Evolutionary conservation across 2,888 invertebrate genomes (phyloP).

Genomic region (Caenorhabditis zanzibari): DNA sequence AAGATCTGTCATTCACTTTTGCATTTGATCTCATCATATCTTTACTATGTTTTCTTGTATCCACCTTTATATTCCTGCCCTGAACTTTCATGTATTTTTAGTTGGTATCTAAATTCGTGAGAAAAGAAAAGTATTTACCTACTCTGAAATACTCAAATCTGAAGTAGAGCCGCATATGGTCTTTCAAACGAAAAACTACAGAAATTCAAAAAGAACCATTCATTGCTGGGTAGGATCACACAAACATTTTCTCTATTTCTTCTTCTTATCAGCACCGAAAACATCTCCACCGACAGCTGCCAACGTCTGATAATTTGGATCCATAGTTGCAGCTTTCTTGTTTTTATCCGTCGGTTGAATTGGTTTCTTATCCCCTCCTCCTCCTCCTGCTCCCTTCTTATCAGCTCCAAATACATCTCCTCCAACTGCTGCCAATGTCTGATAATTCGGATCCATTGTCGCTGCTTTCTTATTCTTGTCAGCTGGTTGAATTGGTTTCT

Average conservation of each 20-base stretch:
- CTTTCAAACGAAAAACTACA: too few relatives aligned
- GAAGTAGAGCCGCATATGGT: too few relatives aligned
- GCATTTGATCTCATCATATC: slow-evolving; percentile 12
- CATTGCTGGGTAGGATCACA: too few relatives aligned
- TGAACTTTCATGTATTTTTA: background rate
- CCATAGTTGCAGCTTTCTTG: slow-evolving; percentile 39
- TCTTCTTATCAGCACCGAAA: slow-evolving; percentile 42
- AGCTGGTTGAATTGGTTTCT: slow-evolving; percentile 34
- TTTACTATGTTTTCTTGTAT: background rate
- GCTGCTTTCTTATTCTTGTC: slow-evolving; percentile 23
- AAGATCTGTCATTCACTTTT: slow-evolving; percentile 1
- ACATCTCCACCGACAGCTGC: slow-evolving; percentile 41
- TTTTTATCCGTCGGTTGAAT: slow-evolving; percentile 28
- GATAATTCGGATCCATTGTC: slow-evolving; percentile 58
- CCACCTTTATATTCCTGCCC: background rate
- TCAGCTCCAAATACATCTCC: slow-evolving; percentile 17
- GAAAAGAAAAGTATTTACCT: too few relatives aligned
- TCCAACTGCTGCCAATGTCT: slow-evolving; percentile 44
- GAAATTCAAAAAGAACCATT: too few relatives aligned
- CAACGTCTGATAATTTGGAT: slow-evolving; percentile 63
- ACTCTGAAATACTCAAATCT: too few relatives aligned
- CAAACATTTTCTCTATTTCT: slow-evolving; percentile 14
- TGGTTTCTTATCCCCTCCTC: background rate
- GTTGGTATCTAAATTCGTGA: too few relatives aligned
- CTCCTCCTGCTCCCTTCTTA: slow-evolving; percentile 1